Percentiles rank a stretch among this genome's conserved stretches.
These are phyloP conservation scores for Datnioides undecimradiatus DNA, from an alignment of 2,113 vertebrate species.

Conservation along the genomic window DNA sequence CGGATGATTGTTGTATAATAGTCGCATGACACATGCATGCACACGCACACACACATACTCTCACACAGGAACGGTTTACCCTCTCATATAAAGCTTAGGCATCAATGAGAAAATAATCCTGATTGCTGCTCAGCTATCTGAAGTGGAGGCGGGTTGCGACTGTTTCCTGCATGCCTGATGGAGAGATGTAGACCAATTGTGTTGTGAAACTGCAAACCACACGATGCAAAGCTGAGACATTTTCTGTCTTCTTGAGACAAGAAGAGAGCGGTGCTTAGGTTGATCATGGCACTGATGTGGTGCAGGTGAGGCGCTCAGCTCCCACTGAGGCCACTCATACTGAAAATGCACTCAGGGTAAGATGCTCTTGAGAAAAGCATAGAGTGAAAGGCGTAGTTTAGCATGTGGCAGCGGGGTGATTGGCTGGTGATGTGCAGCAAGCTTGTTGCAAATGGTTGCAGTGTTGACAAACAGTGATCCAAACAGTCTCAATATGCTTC, in stretches of 20 bases:
- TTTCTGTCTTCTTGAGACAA: conserved; percentile 61
- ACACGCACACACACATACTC: conserved; percentile 35
- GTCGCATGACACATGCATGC: conserved; percentile 57
- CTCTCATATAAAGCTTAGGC: conserved; percentile 73
- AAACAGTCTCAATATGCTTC: conserved; percentile 61
- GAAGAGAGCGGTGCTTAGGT: conserved; percentile 53
- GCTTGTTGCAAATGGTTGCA: conserved; percentile 57
- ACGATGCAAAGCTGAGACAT: conserved; percentile 46
- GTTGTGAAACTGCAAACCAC: conserved; percentile 48
- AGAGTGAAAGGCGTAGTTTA: conserved; percentile 50
- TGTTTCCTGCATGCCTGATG: conserved; percentile 65
- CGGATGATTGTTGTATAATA: conserved; percentile 17
- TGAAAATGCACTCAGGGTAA: conserved; percentile 53
- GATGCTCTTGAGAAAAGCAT: conserved; percentile 56
- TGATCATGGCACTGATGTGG: conserved; percentile 43
- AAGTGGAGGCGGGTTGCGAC: conserved; percentile 50
- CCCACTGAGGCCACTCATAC: conserved; percentile 37
- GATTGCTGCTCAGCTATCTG: conserved; percentile 64
- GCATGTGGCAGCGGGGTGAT: conserved; percentile 55
- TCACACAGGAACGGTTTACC: conserved; percentile 51
- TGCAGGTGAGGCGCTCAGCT: conserved; percentile 52
- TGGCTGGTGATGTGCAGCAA: conserved; percentile 57
- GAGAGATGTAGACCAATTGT: conserved; percentile 48
- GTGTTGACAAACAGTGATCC: conserved; percentile 54
- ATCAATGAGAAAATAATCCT: conserved; percentile 75